Evolutionary conservation across 2,113 vertebrate genomes (phyloP), one percentile per base, ranked within the genome.

Genomic region (Dolichotis patagonum): DNA sequence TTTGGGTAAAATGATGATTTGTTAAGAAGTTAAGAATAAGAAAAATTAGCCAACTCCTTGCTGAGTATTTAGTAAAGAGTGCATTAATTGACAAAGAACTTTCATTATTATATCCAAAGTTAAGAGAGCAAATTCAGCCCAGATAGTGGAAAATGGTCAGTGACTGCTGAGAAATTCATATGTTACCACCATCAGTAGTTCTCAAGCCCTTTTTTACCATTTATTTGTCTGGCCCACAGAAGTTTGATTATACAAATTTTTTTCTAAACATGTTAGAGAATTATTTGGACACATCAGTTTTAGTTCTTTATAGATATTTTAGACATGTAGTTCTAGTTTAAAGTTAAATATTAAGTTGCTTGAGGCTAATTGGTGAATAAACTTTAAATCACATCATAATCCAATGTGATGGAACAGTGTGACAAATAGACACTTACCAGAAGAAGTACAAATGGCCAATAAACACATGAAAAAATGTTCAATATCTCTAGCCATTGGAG

Each of bases 311-410:
- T 67, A 67, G 75, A 80, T 52, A 52, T 10, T 52, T 1, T 69
- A 26, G 56, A 7, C 9, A 49, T 41, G 8, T 2, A 7, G 26
- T 82, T 28, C 16, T 58, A 71, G 7, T 77, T 94, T 90, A 28
- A 96, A 93, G 35, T 85, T 88, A 43, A 73, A 63, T 30, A 69
- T n/a, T 87, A 81, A 75, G 32, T 95, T 22, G 38, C 26, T 85
- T 88, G 63, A 69, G 80, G 35, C 38, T 49, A 75, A 62, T 32
- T 54, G 20, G 26, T 77, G 92, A 54, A 54, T 73, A 56, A 65
- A 30, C 54, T 83, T 87, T 46, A 92, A 95, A 65, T 91, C 41
- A 26, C 13, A 69, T 17, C 78, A 24, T 30, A 46, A 60, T 94
- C 12, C 86, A 60, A 71, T 35, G 13, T 69, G 86, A 60, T 19